A percentile compares a stretch with the other conserved stretches of the same genome.
Conservation (phyloP, 2,888 invertebrate genomes). For the Temnothorax rugatulus region DNA sequence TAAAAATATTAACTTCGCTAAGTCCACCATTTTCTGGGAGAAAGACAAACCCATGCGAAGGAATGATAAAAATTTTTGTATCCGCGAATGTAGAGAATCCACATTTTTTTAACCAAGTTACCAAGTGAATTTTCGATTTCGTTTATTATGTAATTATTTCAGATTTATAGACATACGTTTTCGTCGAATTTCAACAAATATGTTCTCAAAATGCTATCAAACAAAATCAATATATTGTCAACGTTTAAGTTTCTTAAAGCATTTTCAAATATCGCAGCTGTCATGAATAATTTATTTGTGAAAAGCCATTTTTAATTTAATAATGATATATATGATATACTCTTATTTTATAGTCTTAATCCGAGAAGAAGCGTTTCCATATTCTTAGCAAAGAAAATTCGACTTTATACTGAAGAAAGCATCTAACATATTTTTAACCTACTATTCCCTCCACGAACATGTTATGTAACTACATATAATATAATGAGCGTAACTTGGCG, state of each 20-base stretch:
- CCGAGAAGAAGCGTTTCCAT: neutral
- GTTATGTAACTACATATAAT: neutral
- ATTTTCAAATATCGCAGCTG: neutral
- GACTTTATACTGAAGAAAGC: neutral
- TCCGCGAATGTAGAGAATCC: conserved; percentile 9
- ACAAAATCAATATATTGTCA: conserved; percentile 5
- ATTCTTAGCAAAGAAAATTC: neutral
- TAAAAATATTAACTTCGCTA: conserved; percentile 75
- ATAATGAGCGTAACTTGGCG: neutral
- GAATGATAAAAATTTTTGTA: conserved; percentile 59
- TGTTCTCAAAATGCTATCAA: neutral
- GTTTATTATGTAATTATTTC: neutral
- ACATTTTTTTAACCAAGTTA: neutral
- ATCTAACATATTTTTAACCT: neutral
- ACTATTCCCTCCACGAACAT: neutral
- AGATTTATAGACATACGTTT: neutral
- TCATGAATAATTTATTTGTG: neutral
- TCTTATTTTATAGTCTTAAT: neutral
- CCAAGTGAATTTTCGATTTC: conserved; percentile 19
- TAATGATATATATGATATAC: neutral
- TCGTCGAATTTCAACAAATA: conserved; percentile 1
- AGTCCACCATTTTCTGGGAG: conserved; percentile 59
- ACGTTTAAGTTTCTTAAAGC: neutral
- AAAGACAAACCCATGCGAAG: conserved; percentile 61
- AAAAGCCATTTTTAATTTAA: neutral